phyloP scores from a whole-genome alignment of 2,797 vertebrate species.

The Scolopax bukidnonensis region DNA sequence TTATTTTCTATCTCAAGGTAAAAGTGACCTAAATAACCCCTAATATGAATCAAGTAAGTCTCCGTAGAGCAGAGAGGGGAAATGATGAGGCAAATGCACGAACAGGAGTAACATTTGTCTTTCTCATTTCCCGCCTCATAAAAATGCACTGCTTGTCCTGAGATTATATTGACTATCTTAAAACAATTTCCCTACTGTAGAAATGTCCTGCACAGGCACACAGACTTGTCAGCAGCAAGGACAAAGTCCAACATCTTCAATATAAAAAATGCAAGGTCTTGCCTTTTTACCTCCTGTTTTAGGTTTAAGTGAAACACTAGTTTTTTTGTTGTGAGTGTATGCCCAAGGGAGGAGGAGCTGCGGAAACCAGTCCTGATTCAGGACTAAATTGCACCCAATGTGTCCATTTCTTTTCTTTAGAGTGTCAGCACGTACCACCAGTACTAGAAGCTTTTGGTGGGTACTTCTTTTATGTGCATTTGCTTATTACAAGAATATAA shows the following conservation, averaged over 20 bases:
- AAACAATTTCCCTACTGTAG: background rate
- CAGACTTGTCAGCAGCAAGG: background rate
- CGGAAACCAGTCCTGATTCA: background rate
- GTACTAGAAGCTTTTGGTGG: background rate
- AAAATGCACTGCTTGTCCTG: background rate
- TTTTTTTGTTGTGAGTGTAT: background rate
- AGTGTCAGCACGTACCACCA: background rate
- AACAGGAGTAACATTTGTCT: background rate
- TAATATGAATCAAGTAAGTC: constrained; percentile 38
- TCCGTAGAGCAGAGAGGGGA: background rate
- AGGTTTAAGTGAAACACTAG: background rate
- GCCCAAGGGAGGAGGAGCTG: background rate
- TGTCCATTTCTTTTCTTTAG: background rate
- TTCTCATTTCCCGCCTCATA: background rate
- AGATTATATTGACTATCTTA: background rate
- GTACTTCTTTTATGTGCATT: background rate
- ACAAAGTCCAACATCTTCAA: background rate
- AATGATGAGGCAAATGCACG: background rate
- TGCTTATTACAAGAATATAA: background rate
- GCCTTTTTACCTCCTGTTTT: background rate
- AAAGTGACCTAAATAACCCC: constrained; percentile 38
- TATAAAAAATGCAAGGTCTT: background rate
- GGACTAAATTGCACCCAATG: background rate
- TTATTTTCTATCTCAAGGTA: constrained; percentile 27
- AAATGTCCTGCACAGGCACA: background rate